phyloP scores from a whole-genome alignment of 2,888 invertebrate species.

The Caenorhabditis afra region DNA sequence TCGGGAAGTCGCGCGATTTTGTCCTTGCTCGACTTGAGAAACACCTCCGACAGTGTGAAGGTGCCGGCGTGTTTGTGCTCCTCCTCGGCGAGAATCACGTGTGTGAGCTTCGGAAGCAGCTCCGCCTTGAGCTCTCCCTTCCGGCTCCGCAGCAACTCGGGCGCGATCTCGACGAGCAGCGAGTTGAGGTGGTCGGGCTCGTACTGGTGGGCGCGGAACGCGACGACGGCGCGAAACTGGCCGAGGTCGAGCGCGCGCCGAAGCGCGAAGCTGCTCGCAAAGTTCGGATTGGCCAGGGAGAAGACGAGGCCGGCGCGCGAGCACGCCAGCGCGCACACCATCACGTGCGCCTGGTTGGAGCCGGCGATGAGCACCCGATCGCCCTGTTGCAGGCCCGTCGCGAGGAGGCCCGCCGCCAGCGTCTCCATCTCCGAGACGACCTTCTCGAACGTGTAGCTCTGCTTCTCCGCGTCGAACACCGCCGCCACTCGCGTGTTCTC shows the following conservation, averaged over 20 bases:
- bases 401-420: conserved; percentile 80
- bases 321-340: conserved; percentile 73
- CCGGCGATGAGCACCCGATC: conserved; percentile 82
- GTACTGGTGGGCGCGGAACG: conserved; percentile 76
- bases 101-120: conserved; percentile 81
- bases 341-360: conserved; percentile 80
- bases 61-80: conserved; percentile 79
- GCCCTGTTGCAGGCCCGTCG: conserved; percentile 81
- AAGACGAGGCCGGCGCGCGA: conserved; percentile 81
- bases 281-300: conserved; percentile 76
- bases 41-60: conserved; percentile 77
- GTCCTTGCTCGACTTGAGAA: conserved; percentile 69
- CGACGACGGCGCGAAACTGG: conserved; percentile 81
- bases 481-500: conserved; percentile 68
- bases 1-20: conserved; percentile 73
- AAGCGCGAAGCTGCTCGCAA: conserved; percentile 65
- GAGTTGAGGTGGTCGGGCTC: conserved; percentile 68
- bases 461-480: conserved; percentile 76
- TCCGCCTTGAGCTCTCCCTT: conserved; percentile 74
- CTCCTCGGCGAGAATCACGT: conserved; percentile 81
- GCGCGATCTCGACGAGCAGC: conserved; percentile 70
- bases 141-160: conserved; percentile 70
- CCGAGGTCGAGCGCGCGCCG: conserved; percentile 79
- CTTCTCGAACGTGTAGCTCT: conserved; percentile 70
- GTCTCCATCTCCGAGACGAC: conserved; percentile 70